Base-by-base conservation (phyloP, 2,797 vertebrate genomes). In the Macropus fuliginosus region DNA sequence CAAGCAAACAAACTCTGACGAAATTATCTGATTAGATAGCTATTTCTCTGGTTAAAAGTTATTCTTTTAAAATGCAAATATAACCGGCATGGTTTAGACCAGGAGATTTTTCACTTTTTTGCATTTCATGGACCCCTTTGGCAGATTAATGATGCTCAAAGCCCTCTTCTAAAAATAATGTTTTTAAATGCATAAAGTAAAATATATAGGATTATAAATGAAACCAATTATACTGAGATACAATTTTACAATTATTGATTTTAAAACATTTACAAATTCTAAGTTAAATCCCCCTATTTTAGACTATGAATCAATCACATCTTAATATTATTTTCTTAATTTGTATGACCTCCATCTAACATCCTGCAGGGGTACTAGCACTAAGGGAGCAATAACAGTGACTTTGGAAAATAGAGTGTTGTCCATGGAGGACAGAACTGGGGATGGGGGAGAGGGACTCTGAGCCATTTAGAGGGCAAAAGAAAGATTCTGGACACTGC, bases 371-470 rank as follows among this genome's bases (percentile, higher is more conserved):
- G 66, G 2, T 46, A 81, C 74, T 46, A 46, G 40, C 40, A 81
- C 40, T 46, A 81, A 46, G 74, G 40, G n/a, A 46, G 40, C 9
- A 81, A 46, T 81, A 81, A 81, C 1, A 81, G 11, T 24, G 10
- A 81, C 21, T 11, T 46, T 81, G 40, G 21, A 46, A 40, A 81
- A 81, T 24, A 9, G 40, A 81, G 21, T 3, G 46, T 3, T 81
- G 21, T 46, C 40, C 40, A 81, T 46, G 74, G 40, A 81, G 40
- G 18, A 46, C 16, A 74, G 34, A 40, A 74, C 5, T 74, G 4
- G 66, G 18, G 0, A 0, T 0, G 29, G 12, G 66, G 16, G 6
- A 5, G 1, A 56, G 66, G 14, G 5, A 1, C 46, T 46, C 74
- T 46, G 74, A 81, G 21, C 21, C 66, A 81, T 81, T 81, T 40